Conservation (phyloP, 2,113 vertebrate genomes). For the Neotoma lepida region DNA sequence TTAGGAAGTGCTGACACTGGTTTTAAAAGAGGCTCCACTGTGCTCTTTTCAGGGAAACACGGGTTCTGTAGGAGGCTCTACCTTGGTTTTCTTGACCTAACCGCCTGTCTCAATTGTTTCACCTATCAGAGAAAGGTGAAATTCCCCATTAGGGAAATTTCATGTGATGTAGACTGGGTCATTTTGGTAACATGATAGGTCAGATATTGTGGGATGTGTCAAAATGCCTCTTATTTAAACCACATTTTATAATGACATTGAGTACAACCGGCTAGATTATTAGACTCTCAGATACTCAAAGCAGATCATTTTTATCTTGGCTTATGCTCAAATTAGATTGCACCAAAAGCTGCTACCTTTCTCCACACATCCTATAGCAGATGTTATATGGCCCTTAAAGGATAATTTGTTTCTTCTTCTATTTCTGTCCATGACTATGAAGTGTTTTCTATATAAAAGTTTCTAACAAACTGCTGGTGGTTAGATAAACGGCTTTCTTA, state of each 20-base stretch:
- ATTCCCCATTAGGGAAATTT: neutral
- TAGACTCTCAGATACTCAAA: neutral
- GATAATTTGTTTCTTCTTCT: neutral
- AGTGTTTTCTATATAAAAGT: neutral
- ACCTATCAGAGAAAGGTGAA: neutral
- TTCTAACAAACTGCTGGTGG: neutral
- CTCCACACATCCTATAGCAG: neutral
- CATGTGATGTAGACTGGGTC: neutral
- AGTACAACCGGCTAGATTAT: neutral
- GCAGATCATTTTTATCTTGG: slow-evolving; percentile 18
- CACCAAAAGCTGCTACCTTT: neutral
- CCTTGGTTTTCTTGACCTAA: neutral
- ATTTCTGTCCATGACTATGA: neutral
- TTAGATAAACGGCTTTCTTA: neutral
- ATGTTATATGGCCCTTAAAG: neutral
- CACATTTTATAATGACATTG: no score
- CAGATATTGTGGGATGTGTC: neutral
- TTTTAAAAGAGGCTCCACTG: neutral
- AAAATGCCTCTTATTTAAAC: neutral
- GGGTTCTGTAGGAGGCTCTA: neutral
- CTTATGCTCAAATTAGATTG: slow-evolving; percentile 8
- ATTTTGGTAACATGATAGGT: neutral
- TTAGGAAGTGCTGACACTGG: neutral
- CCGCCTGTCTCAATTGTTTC: neutral
- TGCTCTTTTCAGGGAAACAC: neutral